These are phyloP conservation scores for Temnothorax unifasciatus DNA, from an alignment of 2,888 invertebrate species.

Conservation along the genomic window DNA sequence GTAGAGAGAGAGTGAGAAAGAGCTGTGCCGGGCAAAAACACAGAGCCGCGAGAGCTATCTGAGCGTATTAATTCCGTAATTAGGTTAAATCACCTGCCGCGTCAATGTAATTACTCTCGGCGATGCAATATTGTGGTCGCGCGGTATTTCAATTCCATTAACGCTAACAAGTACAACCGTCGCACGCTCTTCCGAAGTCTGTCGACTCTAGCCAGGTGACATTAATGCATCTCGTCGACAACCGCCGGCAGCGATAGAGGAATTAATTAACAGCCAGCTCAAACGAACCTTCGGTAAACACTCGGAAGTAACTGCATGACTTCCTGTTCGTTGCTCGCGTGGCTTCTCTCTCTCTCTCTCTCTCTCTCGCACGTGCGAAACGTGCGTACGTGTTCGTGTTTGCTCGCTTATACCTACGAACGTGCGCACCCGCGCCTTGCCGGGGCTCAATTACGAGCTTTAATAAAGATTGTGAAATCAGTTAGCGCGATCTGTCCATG, in stretches of 20 bases:
- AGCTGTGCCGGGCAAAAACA: not conserved
- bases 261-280: constrained; percentile 74
- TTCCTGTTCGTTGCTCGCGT: constrained; percentile 50
- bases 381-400: constrained; percentile 31
- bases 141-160: constrained; percentile 56
- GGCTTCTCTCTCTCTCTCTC: constrained; percentile 10
- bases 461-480: constrained; percentile 78
- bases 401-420: constrained; percentile 24
- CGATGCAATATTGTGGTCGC: constrained; percentile 47
- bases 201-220: constrained; percentile 48
- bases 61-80: constrained; percentile 49
- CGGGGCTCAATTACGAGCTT: constrained; percentile 61
- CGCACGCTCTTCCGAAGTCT: constrained; percentile 52
- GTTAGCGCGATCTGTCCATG: constrained; percentile 72
- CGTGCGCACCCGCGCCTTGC: constrained; percentile 20
- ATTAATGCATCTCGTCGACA: constrained; percentile 53
- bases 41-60: constrained; percentile 11
- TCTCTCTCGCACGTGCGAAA: not conserved
- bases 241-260: constrained; percentile 60
- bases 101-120: constrained; percentile 53
- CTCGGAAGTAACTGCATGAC: constrained; percentile 64
- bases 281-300: constrained; percentile 74
- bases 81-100: constrained; percentile 56
- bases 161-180: constrained; percentile 53
- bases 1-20: not conserved